Conservation (phyloP, 2,113 vertebrate genomes). For the Siniperca knerii region DNA sequence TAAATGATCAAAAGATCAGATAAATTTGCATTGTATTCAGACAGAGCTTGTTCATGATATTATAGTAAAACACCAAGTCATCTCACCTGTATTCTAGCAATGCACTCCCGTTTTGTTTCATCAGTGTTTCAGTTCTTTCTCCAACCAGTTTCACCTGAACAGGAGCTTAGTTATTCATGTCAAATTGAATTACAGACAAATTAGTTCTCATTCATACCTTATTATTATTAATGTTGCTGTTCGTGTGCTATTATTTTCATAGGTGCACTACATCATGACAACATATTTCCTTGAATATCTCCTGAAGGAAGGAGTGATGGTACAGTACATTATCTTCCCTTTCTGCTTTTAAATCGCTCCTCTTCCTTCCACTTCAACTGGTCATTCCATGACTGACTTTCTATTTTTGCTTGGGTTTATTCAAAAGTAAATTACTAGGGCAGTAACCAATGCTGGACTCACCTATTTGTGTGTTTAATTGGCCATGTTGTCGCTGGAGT, state of each 20-base stretch:
- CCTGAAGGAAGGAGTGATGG: not conserved
- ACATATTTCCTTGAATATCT: conserved; percentile 7
- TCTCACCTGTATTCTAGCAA: not conserved
- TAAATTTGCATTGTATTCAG: not conserved
- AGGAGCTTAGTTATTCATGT: conserved; percentile 28
- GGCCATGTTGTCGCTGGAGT: conserved; percentile 99
- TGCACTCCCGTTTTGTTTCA: not conserved
- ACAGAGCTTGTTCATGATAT: conserved; percentile 3
- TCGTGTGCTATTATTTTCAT: not conserved
- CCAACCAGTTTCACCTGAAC: conserved; percentile 5
- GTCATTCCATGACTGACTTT: conserved; percentile 71
- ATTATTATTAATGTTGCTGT: not conserved
- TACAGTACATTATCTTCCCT: conserved; percentile 18
- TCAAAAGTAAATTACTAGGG: conserved; percentile 80
- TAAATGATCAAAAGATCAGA: not conserved
- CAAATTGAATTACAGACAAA: conserved; percentile 34
- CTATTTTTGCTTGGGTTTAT: conserved; percentile 89
- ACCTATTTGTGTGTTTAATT: conserved; percentile 99
- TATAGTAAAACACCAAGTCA: conserved; percentile 2
- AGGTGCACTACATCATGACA: not conserved
- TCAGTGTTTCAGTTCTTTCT: not conserved
- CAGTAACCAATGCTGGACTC: conserved; percentile 88
- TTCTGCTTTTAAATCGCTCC: conserved; percentile 12
- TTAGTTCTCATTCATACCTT: not conserved
- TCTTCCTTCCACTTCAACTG: conserved; percentile 54